A percentile compares a stretch with the other conserved stretches of the same genome.
Conservation (phyloP, 2,888 invertebrate species). For the Mantis religiosa region DNA sequence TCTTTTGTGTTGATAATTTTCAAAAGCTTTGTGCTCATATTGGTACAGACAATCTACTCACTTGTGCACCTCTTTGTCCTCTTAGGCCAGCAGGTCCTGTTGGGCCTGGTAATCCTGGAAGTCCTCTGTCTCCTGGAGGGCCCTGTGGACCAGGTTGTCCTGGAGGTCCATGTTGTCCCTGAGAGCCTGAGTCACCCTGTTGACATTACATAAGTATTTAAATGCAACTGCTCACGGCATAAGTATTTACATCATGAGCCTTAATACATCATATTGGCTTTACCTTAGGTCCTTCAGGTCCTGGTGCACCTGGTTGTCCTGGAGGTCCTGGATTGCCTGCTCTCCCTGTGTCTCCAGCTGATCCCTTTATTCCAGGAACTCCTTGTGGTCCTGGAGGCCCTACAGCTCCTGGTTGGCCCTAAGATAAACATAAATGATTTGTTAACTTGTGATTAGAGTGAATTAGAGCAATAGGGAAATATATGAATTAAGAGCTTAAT, state of each 20-base stretch:
- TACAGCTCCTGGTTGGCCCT: slow-evolving; percentile 68
- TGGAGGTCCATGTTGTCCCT: slow-evolving; percentile 63
- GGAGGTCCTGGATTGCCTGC: slow-evolving; percentile 62
- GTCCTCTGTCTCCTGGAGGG: slow-evolving; percentile 59
- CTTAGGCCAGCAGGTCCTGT: slow-evolving; percentile 60
- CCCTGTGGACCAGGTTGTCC: slow-evolving; percentile 70
- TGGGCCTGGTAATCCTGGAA: slow-evolving; percentile 60
- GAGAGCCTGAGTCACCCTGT: slow-evolving; percentile 63
- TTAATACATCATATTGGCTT: not conserved
- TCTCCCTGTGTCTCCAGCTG: slow-evolving; percentile 64
- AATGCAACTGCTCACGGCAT: not conserved
- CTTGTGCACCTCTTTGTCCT: slow-evolving; percentile 61
- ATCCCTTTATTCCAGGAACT: slow-evolving; percentile 64
- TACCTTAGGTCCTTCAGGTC: slow-evolving; percentile 63
- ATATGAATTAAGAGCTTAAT: too few relatives aligned
- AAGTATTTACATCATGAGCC: not conserved
- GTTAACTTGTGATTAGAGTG: too few relatives aligned
- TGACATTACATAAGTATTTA: not conserved
- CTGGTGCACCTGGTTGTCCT: slow-evolving; percentile 68
- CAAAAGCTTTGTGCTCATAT: too few relatives aligned
- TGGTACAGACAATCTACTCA: slow-evolving; percentile 39
- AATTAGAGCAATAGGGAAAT: too few relatives aligned
- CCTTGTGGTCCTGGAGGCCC: slow-evolving; percentile 68
- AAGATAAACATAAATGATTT: not conserved
- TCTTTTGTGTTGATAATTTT: too few relatives aligned